Evolutionary conservation across 2,113 vertebrate species (phyloP), one percentile per base, ranked within the genome.

Genomic region (Pangasianodon hypophthalmus): DNA sequence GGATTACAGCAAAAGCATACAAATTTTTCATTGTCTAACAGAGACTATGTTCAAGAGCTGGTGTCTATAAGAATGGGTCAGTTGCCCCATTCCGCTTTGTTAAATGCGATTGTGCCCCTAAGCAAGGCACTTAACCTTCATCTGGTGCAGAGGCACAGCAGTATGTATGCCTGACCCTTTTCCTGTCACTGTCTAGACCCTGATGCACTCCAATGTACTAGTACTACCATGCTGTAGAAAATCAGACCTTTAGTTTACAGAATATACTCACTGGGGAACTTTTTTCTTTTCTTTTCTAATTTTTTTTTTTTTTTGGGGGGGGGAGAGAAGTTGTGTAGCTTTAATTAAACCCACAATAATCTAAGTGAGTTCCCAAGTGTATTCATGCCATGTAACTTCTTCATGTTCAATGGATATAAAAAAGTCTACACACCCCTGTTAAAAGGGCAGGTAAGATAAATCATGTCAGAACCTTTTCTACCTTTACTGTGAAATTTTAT

Each of bases 51-150:
- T 48, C 13, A 86, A 77, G 85, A 87, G 86, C 54, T 75, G 86
- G 86, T 87, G 86, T 79, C 54, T 54, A 37, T 54, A 32, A 18
- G 54, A 79, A 79, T 2, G 73, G 73, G 37, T 79, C 54, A 46
- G 37, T 19, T 56, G 85, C 29, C 7, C 26, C 54, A 46, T 87
- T 87, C 52, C 11, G 73, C 73, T 79, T 58, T 29, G 56, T 52
- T 79, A 6, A 62, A 56, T 62, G 54, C 50, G 19, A 4, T 41
- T 79, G 52, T 60, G 86, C 86, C 86, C 37, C 54, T 60, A 21
- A 62, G 71, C 86, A 58, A 87, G 86, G 86, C 73, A 80, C 73
- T 87, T 87, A 60, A 79, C 86, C 73, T 79, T 87, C 54, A 21
- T 62, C 73, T 60, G 73, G 73, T 60, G 41, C 44, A 62, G 32